phyloP scores from a whole-genome alignment of 1,140 invertebrate species.

The Hylyphantes graminicola region DNA sequence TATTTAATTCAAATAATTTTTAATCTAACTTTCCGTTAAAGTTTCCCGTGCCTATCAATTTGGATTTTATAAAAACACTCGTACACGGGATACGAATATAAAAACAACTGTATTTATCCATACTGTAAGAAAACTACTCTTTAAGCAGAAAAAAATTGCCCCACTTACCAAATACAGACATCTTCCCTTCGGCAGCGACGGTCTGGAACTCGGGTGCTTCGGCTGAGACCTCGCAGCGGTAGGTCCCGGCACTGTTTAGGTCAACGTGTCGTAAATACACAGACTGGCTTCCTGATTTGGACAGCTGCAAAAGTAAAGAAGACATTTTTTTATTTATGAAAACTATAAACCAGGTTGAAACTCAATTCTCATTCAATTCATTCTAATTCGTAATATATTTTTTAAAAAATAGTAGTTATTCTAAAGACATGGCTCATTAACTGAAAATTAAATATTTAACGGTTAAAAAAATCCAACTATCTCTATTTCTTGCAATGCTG shows the following conservation, averaged over 20 bases:
- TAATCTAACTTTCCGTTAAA: no score
- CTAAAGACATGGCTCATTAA: no score
- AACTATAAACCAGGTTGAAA: neutral
- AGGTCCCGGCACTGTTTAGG: slow-evolving; percentile 68
- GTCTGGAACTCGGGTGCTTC: slow-evolving; percentile 88
- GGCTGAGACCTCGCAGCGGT: slow-evolving; percentile 84
- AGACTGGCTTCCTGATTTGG: slow-evolving; percentile 63
- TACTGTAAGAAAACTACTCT: neutral
- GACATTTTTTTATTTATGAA: neutral
- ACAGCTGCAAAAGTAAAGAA: slow-evolving; percentile 56
- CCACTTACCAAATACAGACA: slow-evolving; percentile 79
- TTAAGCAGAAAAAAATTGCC: no score
- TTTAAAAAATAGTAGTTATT: neutral
- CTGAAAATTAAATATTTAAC: no score
- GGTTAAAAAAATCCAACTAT: no score
- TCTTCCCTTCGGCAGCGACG: slow-evolving; percentile 75
- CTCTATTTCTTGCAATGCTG: no score
- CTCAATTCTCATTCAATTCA: neutral
- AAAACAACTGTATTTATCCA: neutral
- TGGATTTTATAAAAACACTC: no score
- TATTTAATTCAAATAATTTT: no score
- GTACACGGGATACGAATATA: neutral
- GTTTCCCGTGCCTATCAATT: no score
- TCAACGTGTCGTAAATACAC: slow-evolving; percentile 63
- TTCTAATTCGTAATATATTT: neutral